Evolutionary conservation across 2,888 invertebrate species (phyloP).

Genomic region (Steromphala cineraria): DNA sequence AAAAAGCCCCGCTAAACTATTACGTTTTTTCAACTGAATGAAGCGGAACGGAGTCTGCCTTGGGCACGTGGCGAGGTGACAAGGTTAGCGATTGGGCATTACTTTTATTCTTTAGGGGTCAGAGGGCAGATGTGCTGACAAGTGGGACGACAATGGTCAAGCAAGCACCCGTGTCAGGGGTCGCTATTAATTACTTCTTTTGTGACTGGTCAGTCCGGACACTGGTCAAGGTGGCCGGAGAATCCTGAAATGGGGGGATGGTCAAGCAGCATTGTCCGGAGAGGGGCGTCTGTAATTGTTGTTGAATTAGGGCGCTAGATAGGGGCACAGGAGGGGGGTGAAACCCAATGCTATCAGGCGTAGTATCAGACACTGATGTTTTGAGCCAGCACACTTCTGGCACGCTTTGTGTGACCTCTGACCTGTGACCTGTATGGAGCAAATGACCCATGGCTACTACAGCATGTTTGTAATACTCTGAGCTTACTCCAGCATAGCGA

Average conservation of each 20-base stretch:
- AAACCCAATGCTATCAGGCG: background rate
- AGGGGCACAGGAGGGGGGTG: slow-evolving; percentile 9
- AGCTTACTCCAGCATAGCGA: background rate
- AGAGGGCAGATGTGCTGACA: slow-evolving; percentile 23
- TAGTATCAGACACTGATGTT: slow-evolving; percentile 18
- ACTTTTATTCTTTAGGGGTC: slow-evolving; percentile 17
- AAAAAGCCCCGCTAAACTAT: background rate
- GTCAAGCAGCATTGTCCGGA: background rate
- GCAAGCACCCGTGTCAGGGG: slow-evolving; percentile 18
- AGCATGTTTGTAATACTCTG: background rate
- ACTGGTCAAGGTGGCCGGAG: background rate
- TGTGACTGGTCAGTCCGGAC: background rate
- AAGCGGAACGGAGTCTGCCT: slow-evolving; percentile 3
- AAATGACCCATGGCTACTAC: slow-evolving; percentile 20
- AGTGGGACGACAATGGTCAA: slow-evolving; percentile 3
- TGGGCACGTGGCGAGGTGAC: slow-evolving; percentile 13
- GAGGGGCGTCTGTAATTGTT: slow-evolving; percentile 12
- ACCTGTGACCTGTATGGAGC: slow-evolving; percentile 8
- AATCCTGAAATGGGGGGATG: background rate
- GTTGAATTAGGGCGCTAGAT: background rate
- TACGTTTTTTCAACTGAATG: slow-evolving; percentile 3
- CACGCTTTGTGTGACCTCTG: slow-evolving; percentile 16
- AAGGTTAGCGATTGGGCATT: slow-evolving; percentile 13
- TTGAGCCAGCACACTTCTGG: slow-evolving; percentile 10
- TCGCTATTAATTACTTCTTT: slow-evolving; percentile 16